Evolutionary conservation across 1,140 invertebrate genomes (phyloP), one percentile per base, ranked within the genome.

Genomic region (Conus ventricosus): DNA sequence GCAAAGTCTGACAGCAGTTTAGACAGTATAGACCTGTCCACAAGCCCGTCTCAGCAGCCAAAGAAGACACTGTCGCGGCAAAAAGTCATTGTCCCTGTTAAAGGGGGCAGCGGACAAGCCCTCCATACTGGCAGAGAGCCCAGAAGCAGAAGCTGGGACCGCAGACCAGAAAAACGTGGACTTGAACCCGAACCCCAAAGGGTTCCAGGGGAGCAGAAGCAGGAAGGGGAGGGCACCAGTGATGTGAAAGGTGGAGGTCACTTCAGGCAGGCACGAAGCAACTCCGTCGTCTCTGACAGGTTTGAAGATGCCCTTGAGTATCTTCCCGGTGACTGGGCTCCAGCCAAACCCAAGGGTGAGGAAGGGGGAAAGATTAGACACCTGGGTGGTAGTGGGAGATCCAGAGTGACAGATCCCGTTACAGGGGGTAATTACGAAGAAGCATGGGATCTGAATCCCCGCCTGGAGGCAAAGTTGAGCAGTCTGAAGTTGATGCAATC

Each of bases 381-480:
- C 84, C 13, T 23, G 11, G 67, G 67, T 13, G 67, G 3, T 20
- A 71, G 67, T 23, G 20, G 20, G 6, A 71, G 67, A 4, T 20
- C 13, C 20, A 71, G 20, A 10, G 67, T 6, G 63, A n/a, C 71
- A 71, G 60, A 80, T 11, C 57, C 23, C 54, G 84, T 84, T 76
- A 81, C 76, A 6, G 84, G 57, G 6, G 84, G 57, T 11, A 91
- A 88, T 10, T 92, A 90, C 82, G 92, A 91, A 87, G 90, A 92
- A 85, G 87, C 92, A 10, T 92, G 91, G 91, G 92, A 92, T 83
- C 67, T 88, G n/a, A 88, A 82, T 75, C 25, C 27, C 17, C 17
- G 84, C 3, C 60, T 85, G 23, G 84, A 85, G 27, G 55, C 55
- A 6, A 85, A 51, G 25, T 57, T 85, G 55, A n/a, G 55, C 55